A percentile compares a stretch with the other conserved stretches of the same genome.
These are phyloP conservation scores for Natator depressus DNA, from an alignment of 2,113 vertebrate species.

Conservation along the genomic window DNA sequence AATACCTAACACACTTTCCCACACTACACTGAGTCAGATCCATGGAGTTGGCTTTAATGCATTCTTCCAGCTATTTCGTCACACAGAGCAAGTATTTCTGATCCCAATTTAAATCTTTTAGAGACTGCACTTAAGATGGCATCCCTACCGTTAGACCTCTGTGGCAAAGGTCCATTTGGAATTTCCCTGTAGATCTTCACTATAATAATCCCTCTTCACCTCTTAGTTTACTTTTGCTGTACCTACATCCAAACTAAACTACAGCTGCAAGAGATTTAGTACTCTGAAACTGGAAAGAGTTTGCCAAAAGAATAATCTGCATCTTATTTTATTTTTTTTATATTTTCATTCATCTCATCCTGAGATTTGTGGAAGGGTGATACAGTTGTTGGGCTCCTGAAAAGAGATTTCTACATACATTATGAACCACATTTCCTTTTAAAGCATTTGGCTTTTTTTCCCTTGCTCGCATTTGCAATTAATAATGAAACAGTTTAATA, in stretches of 20 bases:
- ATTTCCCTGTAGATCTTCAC: neutral
- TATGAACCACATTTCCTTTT: neutral
- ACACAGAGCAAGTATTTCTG: neutral
- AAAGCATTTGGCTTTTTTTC: constrained; percentile 9
- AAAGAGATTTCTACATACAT: neutral
- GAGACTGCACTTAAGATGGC: neutral
- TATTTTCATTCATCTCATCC: neutral
- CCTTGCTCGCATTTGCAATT: neutral
- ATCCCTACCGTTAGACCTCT: neutral
- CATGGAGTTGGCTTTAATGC: neutral
- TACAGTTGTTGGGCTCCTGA: constrained; percentile 1
- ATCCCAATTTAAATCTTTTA: neutral
- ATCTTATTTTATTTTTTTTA: neutral
- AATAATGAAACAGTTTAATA: neutral
- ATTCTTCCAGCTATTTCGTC: neutral
- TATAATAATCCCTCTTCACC: accelerated
- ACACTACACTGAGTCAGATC: neutral
- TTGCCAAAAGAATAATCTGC: neutral
- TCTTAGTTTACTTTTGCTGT: neutral
- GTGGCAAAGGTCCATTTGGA: neutral
- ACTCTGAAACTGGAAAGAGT: neutral
- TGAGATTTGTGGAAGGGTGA: neutral
- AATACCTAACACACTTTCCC: neutral
- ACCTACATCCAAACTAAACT: neutral
- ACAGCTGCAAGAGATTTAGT: neutral